These are phyloP conservation scores for Nomia melanderi DNA, from an alignment of 1,140 invertebrate genomes.

Conservation along the genomic window DNA sequence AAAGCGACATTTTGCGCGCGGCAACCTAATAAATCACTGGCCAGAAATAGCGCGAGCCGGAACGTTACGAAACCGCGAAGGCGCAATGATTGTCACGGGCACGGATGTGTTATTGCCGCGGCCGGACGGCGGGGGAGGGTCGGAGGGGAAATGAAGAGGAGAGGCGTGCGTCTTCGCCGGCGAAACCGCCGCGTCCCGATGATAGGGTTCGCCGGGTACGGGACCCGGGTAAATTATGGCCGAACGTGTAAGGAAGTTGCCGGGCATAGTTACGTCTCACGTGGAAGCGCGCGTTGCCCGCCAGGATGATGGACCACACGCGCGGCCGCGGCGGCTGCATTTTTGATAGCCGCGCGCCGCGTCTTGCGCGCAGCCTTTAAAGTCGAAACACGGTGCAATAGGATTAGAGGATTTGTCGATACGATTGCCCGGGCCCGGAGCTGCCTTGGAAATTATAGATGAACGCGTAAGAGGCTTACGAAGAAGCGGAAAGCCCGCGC, in stretches of 20 bases:
- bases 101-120: neutral
- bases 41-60: too few relatives aligned
- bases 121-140: too few relatives aligned
- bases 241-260: slow-evolving; percentile 1
- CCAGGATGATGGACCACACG: neutral
- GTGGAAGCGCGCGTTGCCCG: neutral
- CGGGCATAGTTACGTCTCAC: neutral
- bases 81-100: neutral
- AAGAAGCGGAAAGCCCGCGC: neutral
- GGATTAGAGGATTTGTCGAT: slow-evolving; percentile 4
- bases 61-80: neutral
- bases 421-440: neutral
- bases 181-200: neutral
- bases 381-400: slow-evolving; percentile 1
- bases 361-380: neutral
- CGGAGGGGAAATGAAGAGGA: neutral
- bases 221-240: neutral
- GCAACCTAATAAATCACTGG: neutral
- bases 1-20: neutral
- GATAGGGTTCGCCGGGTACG: neutral
- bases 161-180: neutral
- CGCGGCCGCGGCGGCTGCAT: neutral
- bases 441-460: slow-evolving; percentile 1
- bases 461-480: neutral
- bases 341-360: neutral